Evolutionary conservation across 2,888 invertebrate genomes (phyloP).

Genomic region (Argyresthia goedartella): DNA sequence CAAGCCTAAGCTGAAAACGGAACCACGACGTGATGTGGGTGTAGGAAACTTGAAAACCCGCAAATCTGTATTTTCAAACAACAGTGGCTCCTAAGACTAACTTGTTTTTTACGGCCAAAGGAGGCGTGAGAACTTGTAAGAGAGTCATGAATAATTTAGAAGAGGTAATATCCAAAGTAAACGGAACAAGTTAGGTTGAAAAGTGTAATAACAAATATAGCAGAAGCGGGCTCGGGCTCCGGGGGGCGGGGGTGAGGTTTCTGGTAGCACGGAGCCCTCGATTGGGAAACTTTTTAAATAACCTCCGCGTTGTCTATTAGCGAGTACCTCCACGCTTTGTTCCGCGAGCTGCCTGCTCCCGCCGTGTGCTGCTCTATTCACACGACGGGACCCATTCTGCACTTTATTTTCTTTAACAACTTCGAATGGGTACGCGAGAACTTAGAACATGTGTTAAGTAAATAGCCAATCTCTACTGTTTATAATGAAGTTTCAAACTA

Average conservation of each 20-base stretch:
- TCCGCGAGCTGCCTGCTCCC: neutral
- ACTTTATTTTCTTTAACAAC: neutral
- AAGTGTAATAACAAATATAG: constrained; percentile 1
- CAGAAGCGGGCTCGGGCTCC: neutral
- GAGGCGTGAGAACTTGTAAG: neutral
- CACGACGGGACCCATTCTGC: neutral
- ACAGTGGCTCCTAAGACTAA: too few species aligned
- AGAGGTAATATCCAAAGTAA: neutral
- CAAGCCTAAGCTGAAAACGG: too few species aligned
- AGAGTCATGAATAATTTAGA: neutral
- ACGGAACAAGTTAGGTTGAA: neutral
- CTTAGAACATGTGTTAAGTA: neutral
- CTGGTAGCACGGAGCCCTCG: neutral
- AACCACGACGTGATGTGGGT: too few species aligned
- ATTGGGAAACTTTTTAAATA: constrained; percentile 35
- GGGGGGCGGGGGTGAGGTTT: neutral
- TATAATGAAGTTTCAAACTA: too few species aligned
- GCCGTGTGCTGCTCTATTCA: neutral
- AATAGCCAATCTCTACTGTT: neutral
- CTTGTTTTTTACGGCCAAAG: too few species aligned
- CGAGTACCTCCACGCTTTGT: constrained; percentile 14
- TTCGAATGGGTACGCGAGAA: neutral
- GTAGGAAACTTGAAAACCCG: too few species aligned
- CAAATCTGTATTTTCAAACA: too few species aligned
- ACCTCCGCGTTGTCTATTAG: constrained; percentile 35